Evolutionary conservation across 92 coral and sea anemone genomes (phyloP).

Genomic region (Chrysogorgia sp.): DNA sequence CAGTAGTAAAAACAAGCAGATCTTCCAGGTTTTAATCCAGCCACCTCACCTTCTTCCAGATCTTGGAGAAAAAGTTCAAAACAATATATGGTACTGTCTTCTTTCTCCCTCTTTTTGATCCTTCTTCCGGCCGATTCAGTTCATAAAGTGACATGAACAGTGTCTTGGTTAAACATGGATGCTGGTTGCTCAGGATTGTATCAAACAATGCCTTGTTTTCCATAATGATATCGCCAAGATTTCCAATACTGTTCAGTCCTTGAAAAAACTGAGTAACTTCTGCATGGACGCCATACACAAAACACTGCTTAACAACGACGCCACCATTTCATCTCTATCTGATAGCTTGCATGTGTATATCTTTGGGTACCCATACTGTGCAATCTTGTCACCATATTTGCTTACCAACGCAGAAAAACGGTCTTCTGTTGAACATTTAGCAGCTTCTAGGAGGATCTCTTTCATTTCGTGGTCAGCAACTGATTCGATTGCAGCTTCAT

Average conservation of each 20-base stretch:
- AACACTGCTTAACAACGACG: constrained; percentile 16
- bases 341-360: constrained; percentile 18
- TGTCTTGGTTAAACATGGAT: neutral
- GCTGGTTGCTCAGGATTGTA: constrained; percentile 8
- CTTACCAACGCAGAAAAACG: constrained; percentile 8
- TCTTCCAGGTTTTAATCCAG: neutral
- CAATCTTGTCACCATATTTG: constrained; percentile 24
- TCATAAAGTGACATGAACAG: neutral
- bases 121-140: neutral
- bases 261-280: constrained; percentile 7
- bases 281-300: constrained; percentile 33
- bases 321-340: constrained; percentile 20
- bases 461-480: constrained; percentile 54
- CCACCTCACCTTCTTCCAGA: constrained; percentile 11
- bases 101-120: constrained; percentile 4
- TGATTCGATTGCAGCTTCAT: constrained; percentile 34
- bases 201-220: constrained; percentile 16
- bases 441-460: constrained; percentile 26
- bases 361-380: constrained; percentile 22
- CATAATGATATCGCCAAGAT: constrained; percentile 24
- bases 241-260: constrained; percentile 27
- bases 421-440: constrained; percentile 11
- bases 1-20: too few species aligned
- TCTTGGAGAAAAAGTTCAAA: constrained; percentile 7
- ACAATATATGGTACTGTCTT: constrained; percentile 1